Evolutionary conservation across 1,140 invertebrate genomes (phyloP).

Genomic region (Cydia fagiglandana): DNA sequence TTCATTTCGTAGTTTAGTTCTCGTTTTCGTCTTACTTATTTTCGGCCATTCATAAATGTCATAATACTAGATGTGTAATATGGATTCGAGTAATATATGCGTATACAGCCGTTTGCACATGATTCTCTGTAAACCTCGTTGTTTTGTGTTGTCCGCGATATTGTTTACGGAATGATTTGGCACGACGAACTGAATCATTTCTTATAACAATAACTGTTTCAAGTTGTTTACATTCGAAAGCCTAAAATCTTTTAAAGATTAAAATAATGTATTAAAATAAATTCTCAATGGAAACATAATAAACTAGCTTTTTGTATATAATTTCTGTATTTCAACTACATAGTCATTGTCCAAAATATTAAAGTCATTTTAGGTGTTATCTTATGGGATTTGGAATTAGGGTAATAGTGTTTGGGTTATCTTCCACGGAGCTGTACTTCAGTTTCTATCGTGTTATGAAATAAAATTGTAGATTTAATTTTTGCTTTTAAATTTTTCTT

Average conservation of each 20-base stretch:
- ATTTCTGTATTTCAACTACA: conserved; percentile 45
- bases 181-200: conserved; percentile 42
- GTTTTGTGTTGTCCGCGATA: conserved; percentile 40
- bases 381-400: conserved; percentile 46
- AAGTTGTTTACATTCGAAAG: conserved; percentile 41
- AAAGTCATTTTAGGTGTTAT: conserved; percentile 38
- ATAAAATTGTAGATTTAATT: conserved; percentile 34
- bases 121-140: conserved; percentile 36
- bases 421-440: conserved; percentile 36
- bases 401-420: conserved; percentile 42
- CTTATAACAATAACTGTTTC: conserved; percentile 47
- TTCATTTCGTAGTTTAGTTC: conserved; percentile 57
- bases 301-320: conserved; percentile 52
- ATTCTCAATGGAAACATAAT: conserved; percentile 42
- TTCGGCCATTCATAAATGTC: conserved; percentile 68
- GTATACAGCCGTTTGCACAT: conserved; percentile 43
- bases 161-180: conserved; percentile 38
- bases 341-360: conserved; percentile 48
- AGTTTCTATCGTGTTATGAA: conserved; percentile 36
- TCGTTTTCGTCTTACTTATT: conserved; percentile 58
- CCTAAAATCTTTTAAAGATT: conserved; percentile 39
- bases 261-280: conserved; percentile 37
- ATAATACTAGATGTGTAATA: conserved; percentile 75
- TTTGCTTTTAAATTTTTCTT: conserved; percentile 35
- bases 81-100: conserved; percentile 66